phyloP scores from a whole-genome alignment of 2,797 vertebrate genomes.

The Danio choprae region DNA sequence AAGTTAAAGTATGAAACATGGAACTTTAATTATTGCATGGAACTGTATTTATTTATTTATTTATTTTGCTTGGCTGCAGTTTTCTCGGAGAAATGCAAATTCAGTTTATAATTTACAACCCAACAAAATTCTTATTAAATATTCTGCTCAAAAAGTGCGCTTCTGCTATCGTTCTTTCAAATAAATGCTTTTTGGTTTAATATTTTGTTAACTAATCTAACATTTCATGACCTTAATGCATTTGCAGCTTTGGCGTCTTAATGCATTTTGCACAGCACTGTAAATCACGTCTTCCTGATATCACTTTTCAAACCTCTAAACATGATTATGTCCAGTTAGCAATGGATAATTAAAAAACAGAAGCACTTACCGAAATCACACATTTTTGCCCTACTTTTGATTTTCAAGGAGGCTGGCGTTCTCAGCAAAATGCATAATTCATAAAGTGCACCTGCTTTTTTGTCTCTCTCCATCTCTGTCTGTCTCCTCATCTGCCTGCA shows the following conservation, averaged over 20 bases:
- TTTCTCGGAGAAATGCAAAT: background rate
- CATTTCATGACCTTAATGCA: background rate
- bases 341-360: conserved; percentile 38
- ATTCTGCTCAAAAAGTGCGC: background rate
- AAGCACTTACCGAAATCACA: conserved; percentile 27
- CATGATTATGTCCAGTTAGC: conserved; percentile 19
- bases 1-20: too few relatives aligned
- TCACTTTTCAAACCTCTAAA: conserved; percentile 13
- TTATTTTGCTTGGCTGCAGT: background rate
- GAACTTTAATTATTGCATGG: too few relatives aligned
- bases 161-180: background rate
- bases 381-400: conserved; percentile 33
- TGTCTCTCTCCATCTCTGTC: conserved; percentile 21
- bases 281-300: conserved; percentile 9
- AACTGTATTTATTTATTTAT: too few relatives aligned
- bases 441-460: conserved; percentile 32
- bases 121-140: background rate
- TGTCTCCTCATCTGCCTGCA: conserved; percentile 11
- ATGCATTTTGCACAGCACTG: background rate
- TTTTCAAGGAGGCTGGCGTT: conserved; percentile 41
- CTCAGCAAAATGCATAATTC: conserved; percentile 39
- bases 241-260: background rate
- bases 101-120: conserved; percentile 2
- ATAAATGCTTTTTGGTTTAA: conserved; percentile 3
- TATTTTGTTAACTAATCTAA: conserved; percentile 7